Evolutionary conservation across 2,113 vertebrate genomes (phyloP).

Genomic region (Sinocyclocheilus maitianheensis): DNA sequence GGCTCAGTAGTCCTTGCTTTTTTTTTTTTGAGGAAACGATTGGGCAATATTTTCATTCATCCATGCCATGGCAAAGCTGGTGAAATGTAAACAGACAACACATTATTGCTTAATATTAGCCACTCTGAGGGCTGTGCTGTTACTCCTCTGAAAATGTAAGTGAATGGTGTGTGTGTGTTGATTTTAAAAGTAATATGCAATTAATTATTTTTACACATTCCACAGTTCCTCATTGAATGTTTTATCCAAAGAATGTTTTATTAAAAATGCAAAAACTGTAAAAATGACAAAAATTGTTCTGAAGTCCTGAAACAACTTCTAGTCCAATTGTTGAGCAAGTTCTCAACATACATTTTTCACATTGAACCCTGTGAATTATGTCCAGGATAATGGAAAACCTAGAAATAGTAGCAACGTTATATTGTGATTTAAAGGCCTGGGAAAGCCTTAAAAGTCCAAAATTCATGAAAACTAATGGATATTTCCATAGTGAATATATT

Average conservation of each 20-base stretch:
- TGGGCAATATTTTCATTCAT: neutral
- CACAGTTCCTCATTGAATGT: neutral
- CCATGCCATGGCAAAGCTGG: neutral
- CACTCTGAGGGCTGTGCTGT: neutral
- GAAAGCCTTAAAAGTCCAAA: neutral
- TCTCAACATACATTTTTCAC: neutral
- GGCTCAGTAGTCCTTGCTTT: neutral
- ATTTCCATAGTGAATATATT: neutral
- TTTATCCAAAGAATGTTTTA: neutral
- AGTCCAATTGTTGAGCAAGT: neutral
- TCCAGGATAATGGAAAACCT: neutral
- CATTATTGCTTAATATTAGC: slow-evolving; percentile 2
- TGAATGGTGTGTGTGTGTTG: no score
- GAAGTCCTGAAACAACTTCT: neutral
- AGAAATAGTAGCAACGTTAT: neutral
- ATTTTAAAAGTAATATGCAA: neutral
- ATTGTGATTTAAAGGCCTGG: neutral
- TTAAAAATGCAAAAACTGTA: neutral
- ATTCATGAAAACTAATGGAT: neutral
- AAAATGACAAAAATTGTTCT: neutral
- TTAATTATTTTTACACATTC: neutral
- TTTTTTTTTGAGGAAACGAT: neutral
- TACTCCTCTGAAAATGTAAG: neutral
- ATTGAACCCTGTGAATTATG: neutral
- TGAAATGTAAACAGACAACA: slow-evolving; percentile 6